Evolutionary conservation across 2,797 vertebrate genomes (phyloP), one percentile per base, ranked within the genome.

Genomic region (Adrianichthys oophorus): DNA sequence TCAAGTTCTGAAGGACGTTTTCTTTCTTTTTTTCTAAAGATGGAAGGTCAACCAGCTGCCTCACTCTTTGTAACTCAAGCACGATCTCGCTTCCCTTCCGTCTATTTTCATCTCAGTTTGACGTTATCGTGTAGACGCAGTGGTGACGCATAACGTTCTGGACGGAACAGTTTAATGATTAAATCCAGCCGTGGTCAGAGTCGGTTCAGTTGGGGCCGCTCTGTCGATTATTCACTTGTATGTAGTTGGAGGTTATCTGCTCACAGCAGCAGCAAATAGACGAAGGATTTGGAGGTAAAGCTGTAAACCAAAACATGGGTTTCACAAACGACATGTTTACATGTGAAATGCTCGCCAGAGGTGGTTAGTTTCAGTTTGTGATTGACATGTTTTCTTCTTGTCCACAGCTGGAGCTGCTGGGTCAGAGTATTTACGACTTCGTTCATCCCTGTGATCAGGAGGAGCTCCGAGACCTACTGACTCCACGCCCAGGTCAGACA

Each of bases 361-460:
- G 23, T 47, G 15, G 14, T 17, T 4, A 14, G 14, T 6, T n/a
- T 15, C 4, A 6, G 1, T 26, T 21, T 59, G 21, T 52, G 57
- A 67, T 19, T 37, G 41, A 4, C 18, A 1, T 0, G 23, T 48
- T 43, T 37, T 44, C 46, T 65, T 64, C 15, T 55, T 6, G 12
- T 72, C 59, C 66, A 24, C 76, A 96, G 95, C 72, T 96, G 80
- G 95, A 96, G 79, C 85, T 96, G 59, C 92, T 95, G 0, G 94
- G 95, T 8, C 95, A 96, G 73, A 95, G 87, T 14, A 68, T 95
- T 48, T 96, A 93, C 43, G 95, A 96, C 69, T 96, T 93, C 42
- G 76, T 95, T 59, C 94, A 96, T 68, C 94, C 95, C 1, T 95
- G 94, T 17, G 95, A 96, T 66, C 92, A 95, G 65, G 94, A 96